Conservation (phyloP, 35 echinoderm and acorn worm species). For the Eucidaris tribuloides region DNA sequence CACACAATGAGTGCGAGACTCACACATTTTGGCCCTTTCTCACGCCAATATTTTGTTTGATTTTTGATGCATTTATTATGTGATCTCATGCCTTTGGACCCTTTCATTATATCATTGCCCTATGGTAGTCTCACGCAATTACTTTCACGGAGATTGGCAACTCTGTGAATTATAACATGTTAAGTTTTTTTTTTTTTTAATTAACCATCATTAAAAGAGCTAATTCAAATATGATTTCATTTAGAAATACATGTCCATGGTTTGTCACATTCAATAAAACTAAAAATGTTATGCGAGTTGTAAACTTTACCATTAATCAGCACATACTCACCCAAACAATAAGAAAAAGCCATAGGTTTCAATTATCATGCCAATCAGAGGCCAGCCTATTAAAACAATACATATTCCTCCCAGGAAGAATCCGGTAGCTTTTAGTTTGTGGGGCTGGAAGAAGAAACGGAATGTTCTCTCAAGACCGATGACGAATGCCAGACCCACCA, state of each 20-base stretch:
- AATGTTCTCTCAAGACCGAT: slow-evolving; percentile 94
- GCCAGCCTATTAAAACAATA: slow-evolving; percentile 90
- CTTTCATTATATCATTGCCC: too few species aligned
- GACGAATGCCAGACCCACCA: slow-evolving; percentile 82
- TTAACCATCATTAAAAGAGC: neutral
- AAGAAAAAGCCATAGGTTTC: slow-evolving; percentile 92
- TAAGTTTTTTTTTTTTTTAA: neutral
- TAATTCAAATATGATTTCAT: neutral
- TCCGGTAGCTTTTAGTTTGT: slow-evolving; percentile 78
- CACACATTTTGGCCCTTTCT: too few species aligned
- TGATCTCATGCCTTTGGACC: too few species aligned
- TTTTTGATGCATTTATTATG: too few species aligned
- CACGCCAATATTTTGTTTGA: too few species aligned
- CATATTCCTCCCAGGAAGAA: slow-evolving; percentile 93
- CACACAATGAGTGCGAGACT: too few species aligned
- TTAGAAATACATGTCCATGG: neutral
- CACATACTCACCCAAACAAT: slow-evolving; percentile 72
- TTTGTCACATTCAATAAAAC: neutral
- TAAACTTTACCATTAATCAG: neutral
- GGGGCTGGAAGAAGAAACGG: slow-evolving; percentile 87
- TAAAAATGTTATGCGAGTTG: neutral
- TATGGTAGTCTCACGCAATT: too few species aligned
- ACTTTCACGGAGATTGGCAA: too few species aligned
- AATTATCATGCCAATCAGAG: slow-evolving; percentile 75
- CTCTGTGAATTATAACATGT: too few species aligned